These are phyloP conservation scores for Lasioglossum zephyrum DNA, from an alignment of 2,888 invertebrate genomes.

Conservation along the genomic window DNA sequence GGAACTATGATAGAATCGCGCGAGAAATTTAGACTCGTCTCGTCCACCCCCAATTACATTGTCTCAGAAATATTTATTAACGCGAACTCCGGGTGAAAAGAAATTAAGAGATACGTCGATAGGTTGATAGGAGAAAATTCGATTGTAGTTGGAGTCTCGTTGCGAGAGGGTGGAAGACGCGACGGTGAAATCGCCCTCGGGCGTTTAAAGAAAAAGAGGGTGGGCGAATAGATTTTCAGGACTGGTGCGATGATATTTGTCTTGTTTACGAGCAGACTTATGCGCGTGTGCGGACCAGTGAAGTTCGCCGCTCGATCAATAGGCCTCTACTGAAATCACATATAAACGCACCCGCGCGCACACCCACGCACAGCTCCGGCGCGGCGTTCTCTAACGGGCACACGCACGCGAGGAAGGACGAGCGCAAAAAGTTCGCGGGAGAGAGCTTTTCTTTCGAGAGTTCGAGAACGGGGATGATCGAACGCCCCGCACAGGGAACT, in stretches of 20 bases:
- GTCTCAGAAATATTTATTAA: neutral
- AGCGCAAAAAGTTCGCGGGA: constrained; percentile 62
- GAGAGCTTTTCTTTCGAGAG: constrained; percentile 64
- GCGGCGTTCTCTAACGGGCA: constrained; percentile 9
- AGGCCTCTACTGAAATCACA: constrained; percentile 82
- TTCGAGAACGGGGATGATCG: constrained; percentile 59
- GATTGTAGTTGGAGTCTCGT: constrained; percentile 17
- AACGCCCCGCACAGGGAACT: constrained; percentile 50
- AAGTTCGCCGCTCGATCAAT: constrained; percentile 80
- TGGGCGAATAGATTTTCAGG: constrained; percentile 79
- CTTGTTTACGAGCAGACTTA: constrained; percentile 84
- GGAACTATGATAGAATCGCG: neutral
- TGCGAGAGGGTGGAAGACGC: constrained; percentile 24
- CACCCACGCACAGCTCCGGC: constrained; percentile 55
- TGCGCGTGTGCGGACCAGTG: constrained; percentile 82
- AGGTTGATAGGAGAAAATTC: neutral
- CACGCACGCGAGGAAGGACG: constrained; percentile 25
- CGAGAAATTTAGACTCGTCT: neutral
- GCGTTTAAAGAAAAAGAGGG: constrained; percentile 68
- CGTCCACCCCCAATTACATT: neutral
- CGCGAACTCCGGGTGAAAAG: neutral
- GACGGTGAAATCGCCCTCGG: constrained; percentile 55
- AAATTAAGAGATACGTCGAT: neutral
- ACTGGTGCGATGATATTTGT: constrained; percentile 83
- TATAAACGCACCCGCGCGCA: constrained; percentile 66